These are phyloP conservation scores for Drosophila setosimentum DNA, from an alignment of 2,888 invertebrate species.

Conservation along the genomic window DNA sequence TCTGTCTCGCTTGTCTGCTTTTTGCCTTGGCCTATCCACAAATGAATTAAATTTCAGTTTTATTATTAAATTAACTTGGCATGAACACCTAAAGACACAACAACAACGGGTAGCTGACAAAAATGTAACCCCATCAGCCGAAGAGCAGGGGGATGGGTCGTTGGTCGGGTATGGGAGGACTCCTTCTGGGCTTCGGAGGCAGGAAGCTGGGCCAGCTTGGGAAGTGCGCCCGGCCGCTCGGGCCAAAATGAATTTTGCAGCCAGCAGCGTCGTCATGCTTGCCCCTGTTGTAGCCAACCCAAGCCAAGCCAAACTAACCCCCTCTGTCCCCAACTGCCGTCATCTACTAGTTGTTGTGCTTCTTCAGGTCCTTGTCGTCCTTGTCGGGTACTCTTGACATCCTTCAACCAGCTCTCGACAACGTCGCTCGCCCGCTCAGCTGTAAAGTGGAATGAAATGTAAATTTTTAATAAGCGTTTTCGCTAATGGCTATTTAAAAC, in stretches of 20 bases:
- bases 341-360: constrained; percentile 4
- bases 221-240: constrained; percentile 58
- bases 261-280: constrained; percentile 41
- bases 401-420: constrained; percentile 36
- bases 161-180: not conserved
- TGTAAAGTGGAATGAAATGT: constrained; percentile 83
- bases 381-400: constrained; percentile 29
- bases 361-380: constrained; percentile 23
- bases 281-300: constrained; percentile 1
- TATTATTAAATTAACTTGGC: constrained; percentile 84
- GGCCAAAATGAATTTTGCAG: constrained; percentile 59
- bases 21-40: constrained; percentile 76
- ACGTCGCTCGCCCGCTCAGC: constrained; percentile 63
- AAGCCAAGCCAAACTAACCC: not conserved
- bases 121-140: constrained; percentile 43
- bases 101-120: constrained; percentile 45
- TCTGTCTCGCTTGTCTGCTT: constrained; percentile 7
- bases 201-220: constrained; percentile 53
- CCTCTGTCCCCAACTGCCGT: not conserved
- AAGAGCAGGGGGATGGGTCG: not conserved
- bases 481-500: constrained; percentile 84
- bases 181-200: constrained; percentile 10
- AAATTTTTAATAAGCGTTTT: constrained; percentile 85
- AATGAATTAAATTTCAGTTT: constrained; percentile 84
- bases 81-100: constrained; percentile 83